Evolutionary conservation across 2,797 vertebrate genomes (phyloP).

Genomic region (Antennarius maculatus): DNA sequence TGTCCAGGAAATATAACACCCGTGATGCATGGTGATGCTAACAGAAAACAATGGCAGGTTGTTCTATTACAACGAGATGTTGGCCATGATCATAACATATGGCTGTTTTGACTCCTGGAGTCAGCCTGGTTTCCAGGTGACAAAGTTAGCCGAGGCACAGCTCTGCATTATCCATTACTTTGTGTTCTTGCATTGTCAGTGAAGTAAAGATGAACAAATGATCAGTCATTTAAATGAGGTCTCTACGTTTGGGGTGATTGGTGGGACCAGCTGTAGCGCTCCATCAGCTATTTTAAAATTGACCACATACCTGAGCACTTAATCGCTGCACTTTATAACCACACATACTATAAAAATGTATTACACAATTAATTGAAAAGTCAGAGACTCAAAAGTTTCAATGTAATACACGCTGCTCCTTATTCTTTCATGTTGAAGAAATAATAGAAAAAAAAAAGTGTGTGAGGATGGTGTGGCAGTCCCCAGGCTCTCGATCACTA

Average conservation of each 20-base stretch:
- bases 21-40: not conserved
- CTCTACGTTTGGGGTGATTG: not conserved
- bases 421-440: slow-evolving; percentile 18
- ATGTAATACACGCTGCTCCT: not conserved
- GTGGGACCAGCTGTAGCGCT: not conserved
- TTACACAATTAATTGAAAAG: slow-evolving; percentile 8
- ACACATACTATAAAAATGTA: not conserved
- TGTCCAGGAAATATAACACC: not conserved
- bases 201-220: not conserved
- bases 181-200: not conserved
- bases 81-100: not conserved
- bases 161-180: not conserved
- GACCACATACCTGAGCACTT: not conserved
- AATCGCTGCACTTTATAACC: not conserved
- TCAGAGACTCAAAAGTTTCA: not conserved
- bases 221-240: not conserved
- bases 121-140: not conserved
- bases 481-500: slow-evolving; percentile 8
- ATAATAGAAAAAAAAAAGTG: slow-evolving; percentile 24
- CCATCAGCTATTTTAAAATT: not conserved
- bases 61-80: not conserved
- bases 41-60: not conserved
- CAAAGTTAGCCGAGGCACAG: not conserved
- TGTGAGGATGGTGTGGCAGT: slow-evolving; percentile 15
- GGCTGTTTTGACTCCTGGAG: not conserved